These are phyloP conservation scores for Apis cerana DNA, from an alignment of 1,140 invertebrate genomes.

Conservation along the genomic window DNA sequence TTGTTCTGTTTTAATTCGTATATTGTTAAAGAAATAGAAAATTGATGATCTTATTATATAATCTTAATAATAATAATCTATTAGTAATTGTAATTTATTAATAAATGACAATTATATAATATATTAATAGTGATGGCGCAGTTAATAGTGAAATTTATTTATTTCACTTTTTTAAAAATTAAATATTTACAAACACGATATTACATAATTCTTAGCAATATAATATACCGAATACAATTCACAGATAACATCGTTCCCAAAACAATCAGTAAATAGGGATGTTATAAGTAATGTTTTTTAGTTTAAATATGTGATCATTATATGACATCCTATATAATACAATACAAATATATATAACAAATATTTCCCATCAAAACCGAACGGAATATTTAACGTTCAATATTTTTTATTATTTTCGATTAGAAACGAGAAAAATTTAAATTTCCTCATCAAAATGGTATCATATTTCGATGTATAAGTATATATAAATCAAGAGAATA, in stretches of 20 bases:
- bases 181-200: slow-evolving; percentile 35
- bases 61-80: too few relatives aligned
- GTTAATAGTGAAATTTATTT: slow-evolving; percentile 1
- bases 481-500: too few relatives aligned
- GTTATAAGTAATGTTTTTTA: background rate
- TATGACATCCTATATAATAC: background rate
- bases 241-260: background rate
- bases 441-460: background rate
- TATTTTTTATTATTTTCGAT: background rate
- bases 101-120: background rate
- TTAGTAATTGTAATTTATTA: too few relatives aligned
- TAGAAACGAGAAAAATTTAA: background rate
- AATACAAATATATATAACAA: background rate
- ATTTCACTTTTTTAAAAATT: background rate
- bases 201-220: background rate
- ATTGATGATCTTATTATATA: too few relatives aligned
- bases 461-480: too few relatives aligned
- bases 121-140: too few relatives aligned
- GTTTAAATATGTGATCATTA: background rate
- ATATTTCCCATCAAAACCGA: background rate
- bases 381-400: background rate
- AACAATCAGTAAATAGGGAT: background rate
- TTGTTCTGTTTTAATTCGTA: too few relatives aligned
- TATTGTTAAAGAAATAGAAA: too few relatives aligned
- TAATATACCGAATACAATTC: background rate